These are phyloP conservation scores for Cybosia mesomella DNA, from an alignment of 2,888 invertebrate species.

Conservation along the genomic window DNA sequence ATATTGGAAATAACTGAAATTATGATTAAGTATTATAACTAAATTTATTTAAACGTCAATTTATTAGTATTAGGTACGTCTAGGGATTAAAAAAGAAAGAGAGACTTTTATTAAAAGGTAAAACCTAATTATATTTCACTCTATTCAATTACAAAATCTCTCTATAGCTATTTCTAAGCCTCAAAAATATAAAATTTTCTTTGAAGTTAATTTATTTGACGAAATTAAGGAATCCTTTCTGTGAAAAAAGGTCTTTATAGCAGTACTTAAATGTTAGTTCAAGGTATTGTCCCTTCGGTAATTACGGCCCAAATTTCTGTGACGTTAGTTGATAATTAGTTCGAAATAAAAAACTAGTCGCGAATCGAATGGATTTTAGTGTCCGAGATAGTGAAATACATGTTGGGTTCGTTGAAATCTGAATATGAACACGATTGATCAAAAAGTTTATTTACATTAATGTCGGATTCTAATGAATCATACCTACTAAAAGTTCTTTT, in stretches of 20 bases:
- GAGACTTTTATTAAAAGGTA: neutral
- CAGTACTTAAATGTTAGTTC: neutral
- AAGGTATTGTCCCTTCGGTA: neutral
- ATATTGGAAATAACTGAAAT: neutral
- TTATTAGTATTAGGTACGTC: neutral
- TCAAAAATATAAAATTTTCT: neutral
- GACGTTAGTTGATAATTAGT: conserved; percentile 4
- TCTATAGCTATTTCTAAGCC: neutral
- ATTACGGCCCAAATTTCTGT: neutral
- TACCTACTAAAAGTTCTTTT: too few relatives aligned
- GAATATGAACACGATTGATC: too few relatives aligned
- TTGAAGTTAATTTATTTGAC: conserved; percentile 11
- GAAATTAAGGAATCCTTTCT: conserved; percentile 12
- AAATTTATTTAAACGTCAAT: neutral
- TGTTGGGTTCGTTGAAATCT: too few relatives aligned
- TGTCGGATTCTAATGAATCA: too few relatives aligned
- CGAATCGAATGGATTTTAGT: too few relatives aligned
- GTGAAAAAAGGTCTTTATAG: neutral
- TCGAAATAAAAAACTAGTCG: neutral
- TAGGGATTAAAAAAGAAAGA: neutral
- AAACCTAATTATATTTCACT: neutral
- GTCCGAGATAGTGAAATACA: too few relatives aligned
- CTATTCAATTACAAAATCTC: neutral
- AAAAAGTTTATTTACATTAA: too few relatives aligned
- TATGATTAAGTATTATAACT: neutral